Evolutionary conservation across 1,140 invertebrate genomes (phyloP).

Genomic region (Drosophila simulans): DNA sequence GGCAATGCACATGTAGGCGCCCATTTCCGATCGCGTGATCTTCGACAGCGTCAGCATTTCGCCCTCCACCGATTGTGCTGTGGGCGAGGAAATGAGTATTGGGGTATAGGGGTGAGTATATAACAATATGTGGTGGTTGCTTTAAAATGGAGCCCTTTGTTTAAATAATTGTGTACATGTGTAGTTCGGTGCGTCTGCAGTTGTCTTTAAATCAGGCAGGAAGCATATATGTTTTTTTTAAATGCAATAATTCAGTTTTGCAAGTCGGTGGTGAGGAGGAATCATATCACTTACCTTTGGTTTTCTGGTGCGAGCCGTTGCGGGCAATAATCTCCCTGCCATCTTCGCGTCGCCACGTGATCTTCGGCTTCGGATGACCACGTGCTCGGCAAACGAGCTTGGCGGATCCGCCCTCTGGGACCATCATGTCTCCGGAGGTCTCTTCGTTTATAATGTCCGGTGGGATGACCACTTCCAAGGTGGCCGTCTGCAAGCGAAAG

Average conservation of each 20-base stretch:
- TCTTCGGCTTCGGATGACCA: conserved; percentile 93
- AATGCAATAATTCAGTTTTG: too few relatives aligned
- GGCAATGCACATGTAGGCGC: conserved; percentile 92
- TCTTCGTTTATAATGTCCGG: conserved; percentile 95
- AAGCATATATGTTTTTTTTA: too few relatives aligned
- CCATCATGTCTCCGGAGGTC: conserved; percentile 95
- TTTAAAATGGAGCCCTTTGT: not conserved
- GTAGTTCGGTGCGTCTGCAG: too few relatives aligned
- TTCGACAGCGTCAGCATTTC: conserved; percentile 91
- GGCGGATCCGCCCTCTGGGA: conserved; percentile 94
- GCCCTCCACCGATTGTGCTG: conserved; percentile 89
- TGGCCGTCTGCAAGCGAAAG: conserved; percentile 88
- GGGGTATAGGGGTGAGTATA: not conserved
- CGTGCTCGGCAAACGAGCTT: conserved; percentile 94
- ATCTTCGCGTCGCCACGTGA: conserved; percentile 95
- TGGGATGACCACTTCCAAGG: conserved; percentile 94
- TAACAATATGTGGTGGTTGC: not conserved
- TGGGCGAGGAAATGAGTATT: conserved; percentile 2
- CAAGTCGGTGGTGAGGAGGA: too few relatives aligned
- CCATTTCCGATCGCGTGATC: conserved; percentile 94
- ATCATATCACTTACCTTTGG: conserved; percentile 86
- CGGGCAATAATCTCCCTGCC: conserved; percentile 92
- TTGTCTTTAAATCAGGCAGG: too few relatives aligned
- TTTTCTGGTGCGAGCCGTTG: conserved; percentile 88
- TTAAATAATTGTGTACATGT: not conserved